Conservation (phyloP, 2,888 invertebrate species). For the Pyrrhosoma nymphula region DNA sequence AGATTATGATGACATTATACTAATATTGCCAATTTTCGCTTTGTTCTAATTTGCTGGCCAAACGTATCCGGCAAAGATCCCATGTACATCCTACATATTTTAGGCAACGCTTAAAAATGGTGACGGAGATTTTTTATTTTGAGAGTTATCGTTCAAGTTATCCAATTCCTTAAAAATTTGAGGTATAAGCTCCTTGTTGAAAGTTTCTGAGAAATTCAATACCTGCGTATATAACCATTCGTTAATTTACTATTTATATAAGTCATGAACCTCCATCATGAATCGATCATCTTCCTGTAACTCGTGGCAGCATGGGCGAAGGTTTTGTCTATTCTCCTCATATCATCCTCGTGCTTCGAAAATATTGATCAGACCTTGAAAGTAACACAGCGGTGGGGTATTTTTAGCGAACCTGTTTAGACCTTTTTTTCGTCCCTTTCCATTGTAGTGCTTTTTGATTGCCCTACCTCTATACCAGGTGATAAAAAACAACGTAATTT, state of each 20-base stretch:
- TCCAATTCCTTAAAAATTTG: no score
- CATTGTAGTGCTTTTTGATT: background rate
- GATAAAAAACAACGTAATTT: background rate
- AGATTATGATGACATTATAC: no score
- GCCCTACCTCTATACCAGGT: background rate
- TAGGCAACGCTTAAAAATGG: no score
- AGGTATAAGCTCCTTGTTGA: no score
- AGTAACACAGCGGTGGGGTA: background rate
- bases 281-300: background rate
- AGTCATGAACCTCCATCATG: background rate
- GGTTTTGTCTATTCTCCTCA: background rate
- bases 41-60: no score
- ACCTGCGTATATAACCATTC: background rate
- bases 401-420: background rate
- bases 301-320: background rate
- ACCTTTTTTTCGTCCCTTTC: background rate
- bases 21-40: no score
- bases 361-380: constrained; percentile 14
- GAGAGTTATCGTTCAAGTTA: no score
- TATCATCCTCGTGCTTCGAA: background rate
- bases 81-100: no score
- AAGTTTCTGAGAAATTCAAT: background rate
- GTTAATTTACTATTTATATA: background rate
- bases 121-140: no score
- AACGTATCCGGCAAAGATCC: no score